Evolutionary conservation across 1,140 invertebrate genomes (phyloP).

Genomic region (Helicoverpa zea): DNA sequence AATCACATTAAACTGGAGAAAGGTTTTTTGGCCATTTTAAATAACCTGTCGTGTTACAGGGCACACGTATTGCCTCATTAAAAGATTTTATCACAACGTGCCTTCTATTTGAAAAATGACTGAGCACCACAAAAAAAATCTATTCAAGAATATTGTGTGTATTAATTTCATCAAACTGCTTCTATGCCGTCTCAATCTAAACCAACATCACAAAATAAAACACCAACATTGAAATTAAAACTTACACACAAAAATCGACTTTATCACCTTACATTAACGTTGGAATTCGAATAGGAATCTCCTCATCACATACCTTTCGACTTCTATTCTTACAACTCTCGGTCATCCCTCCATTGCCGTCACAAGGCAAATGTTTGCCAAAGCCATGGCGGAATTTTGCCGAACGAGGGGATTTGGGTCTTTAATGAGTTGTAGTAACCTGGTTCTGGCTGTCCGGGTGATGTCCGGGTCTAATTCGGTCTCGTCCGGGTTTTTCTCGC

Average conservation of each 20-base stretch:
- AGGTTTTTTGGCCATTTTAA: no score
- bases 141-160: no score
- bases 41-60: no score
- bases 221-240: neutral
- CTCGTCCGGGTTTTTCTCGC: slow-evolving; percentile 65
- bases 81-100: no score
- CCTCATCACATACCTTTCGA: neutral
- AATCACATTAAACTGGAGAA: no score
- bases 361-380: slow-evolving; percentile 81
- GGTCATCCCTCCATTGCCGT: slow-evolving; percentile 52
- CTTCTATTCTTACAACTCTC: neutral
- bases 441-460: slow-evolving; percentile 66
- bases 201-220: no score
- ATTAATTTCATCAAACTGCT: no score
- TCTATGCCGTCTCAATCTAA: no score
- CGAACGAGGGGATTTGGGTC: slow-evolving; percentile 88
- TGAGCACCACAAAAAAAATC: no score
- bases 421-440: slow-evolving; percentile 88
- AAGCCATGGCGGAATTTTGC: slow-evolving; percentile 87
- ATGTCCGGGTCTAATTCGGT: slow-evolving; percentile 72
- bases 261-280: neutral
- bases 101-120: no score
- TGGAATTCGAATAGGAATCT: slow-evolving; percentile 18
- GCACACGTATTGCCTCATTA: no score
- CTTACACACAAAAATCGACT: neutral